Conservation (phyloP, 2,888 invertebrate genomes). For the Andrena marginata region DNA sequence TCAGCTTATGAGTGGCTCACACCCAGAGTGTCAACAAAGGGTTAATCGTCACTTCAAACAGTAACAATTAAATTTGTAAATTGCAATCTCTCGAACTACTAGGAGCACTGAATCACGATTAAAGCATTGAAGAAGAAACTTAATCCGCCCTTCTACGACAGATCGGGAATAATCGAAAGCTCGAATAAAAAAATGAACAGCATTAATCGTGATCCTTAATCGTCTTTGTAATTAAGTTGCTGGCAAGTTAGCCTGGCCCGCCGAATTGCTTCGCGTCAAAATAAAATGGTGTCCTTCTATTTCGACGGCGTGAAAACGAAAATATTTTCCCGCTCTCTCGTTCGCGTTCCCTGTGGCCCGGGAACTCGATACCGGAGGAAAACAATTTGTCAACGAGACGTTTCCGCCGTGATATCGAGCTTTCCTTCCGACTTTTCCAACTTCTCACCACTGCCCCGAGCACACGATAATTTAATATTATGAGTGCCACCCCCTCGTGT, state of each 20-base stretch:
- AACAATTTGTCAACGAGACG: slow-evolving; percentile 57
- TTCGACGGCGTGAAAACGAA: slow-evolving; percentile 18
- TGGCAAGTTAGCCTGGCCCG: neutral
- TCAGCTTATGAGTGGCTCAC: too few relatives aligned
- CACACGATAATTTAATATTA: slow-evolving; percentile 60
- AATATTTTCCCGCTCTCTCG: slow-evolving; percentile 28
- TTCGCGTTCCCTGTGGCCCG: slow-evolving; percentile 25
- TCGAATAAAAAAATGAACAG: too few relatives aligned
- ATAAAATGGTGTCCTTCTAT: slow-evolving; percentile 21
- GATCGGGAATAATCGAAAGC: too few relatives aligned
- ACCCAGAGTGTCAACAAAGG: too few relatives aligned
- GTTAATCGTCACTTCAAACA: too few relatives aligned
- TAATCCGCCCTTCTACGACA: too few relatives aligned
- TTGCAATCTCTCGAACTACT: too few relatives aligned
- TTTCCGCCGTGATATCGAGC: slow-evolving; percentile 52
- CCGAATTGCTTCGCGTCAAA: slow-evolving; percentile 11
- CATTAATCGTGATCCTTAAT: neutral
- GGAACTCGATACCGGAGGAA: slow-evolving; percentile 47
- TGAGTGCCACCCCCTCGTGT: slow-evolving; percentile 30
- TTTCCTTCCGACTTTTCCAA: slow-evolving; percentile 30
- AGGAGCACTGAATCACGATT: too few relatives aligned
- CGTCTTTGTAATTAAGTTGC: neutral
- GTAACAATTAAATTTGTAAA: too few relatives aligned
- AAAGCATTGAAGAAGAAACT: too few relatives aligned
- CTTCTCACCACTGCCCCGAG: slow-evolving; percentile 12